A percentile compares a stretch with the other conserved stretches of the same genome.
Evolutionary conservation across 92 coral and sea anemone genomes (phyloP).

Genomic region (Epizoanthus fatuus): DNA sequence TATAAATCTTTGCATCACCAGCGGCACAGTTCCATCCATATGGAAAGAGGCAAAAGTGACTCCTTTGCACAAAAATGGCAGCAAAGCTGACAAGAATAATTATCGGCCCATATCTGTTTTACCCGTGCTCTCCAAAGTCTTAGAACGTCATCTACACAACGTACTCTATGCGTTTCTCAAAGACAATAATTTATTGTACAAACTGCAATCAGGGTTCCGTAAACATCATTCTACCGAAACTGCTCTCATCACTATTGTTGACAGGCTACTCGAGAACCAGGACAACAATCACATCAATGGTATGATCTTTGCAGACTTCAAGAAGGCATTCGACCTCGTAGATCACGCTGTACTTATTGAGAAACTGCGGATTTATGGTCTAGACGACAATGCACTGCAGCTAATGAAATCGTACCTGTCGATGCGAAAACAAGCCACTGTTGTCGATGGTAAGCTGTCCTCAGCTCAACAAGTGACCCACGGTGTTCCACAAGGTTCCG

Average conservation of each 20-base stretch:
- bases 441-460: not conserved
- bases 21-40: conserved; percentile 42
- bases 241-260: conserved; percentile 36
- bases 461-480: not conserved
- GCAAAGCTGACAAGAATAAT: conserved; percentile 41
- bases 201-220: conserved; percentile 40
- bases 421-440: not conserved
- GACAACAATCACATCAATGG: not conserved
- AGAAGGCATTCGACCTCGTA: conserved; percentile 43
- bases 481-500: too few species aligned
- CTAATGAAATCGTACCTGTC: conserved; percentile 25
- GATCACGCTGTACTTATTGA: conserved; percentile 4
- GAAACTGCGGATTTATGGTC: conserved; percentile 35
- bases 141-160: conserved; percentile 29
- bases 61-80: conserved; percentile 32
- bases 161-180: not conserved
- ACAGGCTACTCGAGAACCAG: conserved; percentile 4
- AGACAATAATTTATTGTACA: not conserved
- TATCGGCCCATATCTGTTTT: conserved; percentile 51
- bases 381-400: not conserved
- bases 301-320: not conserved
- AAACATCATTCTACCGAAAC: conserved; percentile 36
- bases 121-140: conserved; percentile 23
- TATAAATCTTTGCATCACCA: conserved; percentile 47
- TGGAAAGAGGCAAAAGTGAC: conserved; percentile 63